Evolutionary conservation across 1,140 invertebrate species (phyloP).

Genomic region (Trichomalopsis sarcophagae): DNA sequence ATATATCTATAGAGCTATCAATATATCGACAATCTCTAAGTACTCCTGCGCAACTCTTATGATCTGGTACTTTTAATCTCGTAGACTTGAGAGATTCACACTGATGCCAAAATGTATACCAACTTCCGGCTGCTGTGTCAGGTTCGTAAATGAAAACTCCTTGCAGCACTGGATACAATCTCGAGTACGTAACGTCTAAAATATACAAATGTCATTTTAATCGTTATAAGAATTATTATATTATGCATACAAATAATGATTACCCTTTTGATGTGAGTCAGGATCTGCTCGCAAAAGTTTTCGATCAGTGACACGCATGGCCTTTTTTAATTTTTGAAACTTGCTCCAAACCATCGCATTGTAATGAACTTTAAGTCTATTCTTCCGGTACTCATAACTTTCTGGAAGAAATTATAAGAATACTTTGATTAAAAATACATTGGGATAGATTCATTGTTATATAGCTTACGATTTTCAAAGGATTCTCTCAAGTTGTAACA

Average conservation of each 20-base stretch:
- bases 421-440: neutral
- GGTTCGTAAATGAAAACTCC: neutral
- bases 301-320: neutral
- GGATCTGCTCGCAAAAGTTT: neutral
- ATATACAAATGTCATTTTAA: neutral
- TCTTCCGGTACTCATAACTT: neutral
- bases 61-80: neutral
- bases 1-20: neutral
- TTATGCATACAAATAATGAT: neutral
- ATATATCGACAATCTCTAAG: neutral
- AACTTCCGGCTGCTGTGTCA: neutral
- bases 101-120: neutral
- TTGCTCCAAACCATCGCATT: neutral
- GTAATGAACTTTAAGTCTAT: neutral
- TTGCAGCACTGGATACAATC: neutral
- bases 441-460: neutral
- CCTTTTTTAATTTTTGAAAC: neutral
- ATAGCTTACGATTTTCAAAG: neutral
- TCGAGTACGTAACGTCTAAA: neutral
- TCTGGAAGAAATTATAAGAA: neutral
- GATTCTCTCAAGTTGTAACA: too few relatives aligned
- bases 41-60: neutral
- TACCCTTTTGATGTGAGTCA: neutral
- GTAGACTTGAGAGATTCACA: neutral
- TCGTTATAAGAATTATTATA: neutral